phyloP scores from a whole-genome alignment of 2,888 invertebrate species.

The Autographa gamma region DNA sequence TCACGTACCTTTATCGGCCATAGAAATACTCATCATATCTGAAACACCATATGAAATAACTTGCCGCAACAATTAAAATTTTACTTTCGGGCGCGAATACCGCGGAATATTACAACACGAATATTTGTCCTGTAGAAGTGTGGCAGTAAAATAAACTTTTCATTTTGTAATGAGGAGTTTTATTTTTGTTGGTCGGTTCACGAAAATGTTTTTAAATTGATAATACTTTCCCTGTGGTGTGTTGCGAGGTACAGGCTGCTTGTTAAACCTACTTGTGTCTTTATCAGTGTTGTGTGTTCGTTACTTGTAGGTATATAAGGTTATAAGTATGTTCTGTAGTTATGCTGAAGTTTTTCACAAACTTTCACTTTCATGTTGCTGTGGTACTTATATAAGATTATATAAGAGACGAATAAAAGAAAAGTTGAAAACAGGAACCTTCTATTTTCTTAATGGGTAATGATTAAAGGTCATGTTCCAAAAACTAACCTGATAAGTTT shows the following conservation, averaged over 20 bases:
- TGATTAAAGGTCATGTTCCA: too few species aligned
- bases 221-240: conserved; percentile 8
- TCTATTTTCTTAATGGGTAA: too few species aligned
- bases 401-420: too few species aligned
- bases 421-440: too few species aligned
- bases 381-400: too few species aligned
- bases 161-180: conserved; percentile 51
- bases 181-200: conserved; percentile 21
- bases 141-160: conserved; percentile 66
- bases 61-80: conserved; percentile 59
- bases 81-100: conserved; percentile 48
- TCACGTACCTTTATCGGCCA: conserved; percentile 22
- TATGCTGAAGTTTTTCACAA: too few species aligned
- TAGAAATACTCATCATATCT: conserved; percentile 30
- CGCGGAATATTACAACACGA: conserved; percentile 41
- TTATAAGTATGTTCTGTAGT: too few species aligned
- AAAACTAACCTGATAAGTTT: too few species aligned
- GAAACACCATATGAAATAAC: conserved; percentile 55
- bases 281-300: background rate
- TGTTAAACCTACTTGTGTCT: background rate
- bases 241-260: background rate
- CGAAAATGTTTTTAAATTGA: conserved; percentile 32
- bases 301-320: too few species aligned
- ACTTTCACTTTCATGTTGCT: too few species aligned
- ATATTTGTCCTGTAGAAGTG: conserved; percentile 60